Base-by-base conservation (phyloP, 2,113 vertebrate species). In the Cryptoleucopteryx plumbea region DNA sequence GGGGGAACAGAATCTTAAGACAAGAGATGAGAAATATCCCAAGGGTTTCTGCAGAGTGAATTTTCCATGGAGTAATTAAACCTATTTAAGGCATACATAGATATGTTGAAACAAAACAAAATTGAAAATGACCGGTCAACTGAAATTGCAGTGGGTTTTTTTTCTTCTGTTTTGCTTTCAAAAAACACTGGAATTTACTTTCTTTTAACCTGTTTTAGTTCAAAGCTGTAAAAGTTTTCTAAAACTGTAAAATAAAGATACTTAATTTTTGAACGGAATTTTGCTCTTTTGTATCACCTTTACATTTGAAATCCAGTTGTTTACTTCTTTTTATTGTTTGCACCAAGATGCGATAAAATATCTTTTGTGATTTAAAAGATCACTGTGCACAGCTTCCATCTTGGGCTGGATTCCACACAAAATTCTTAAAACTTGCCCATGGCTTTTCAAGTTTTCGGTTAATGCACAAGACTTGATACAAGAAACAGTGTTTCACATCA, bases 241-340 rank as follows among this genome's bases (percentile, higher is more conserved):
- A 91, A 67, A 88, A 36, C 32, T 87, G 81, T 96, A 78, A 70
- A 97, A 96, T 96, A 97, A 96, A 97, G 43, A 86, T 67, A 58
- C 80, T 78, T 89, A 55, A 79, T 81, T 96, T 95, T 96, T 91
- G 52, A 86, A 89, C 32, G 40, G 86, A n/a, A 42, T 74, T 93
- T 74, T 91, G 38, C 36, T 80, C 1, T 55, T 84, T 86, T 82
- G 9, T 74, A 8, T 75, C 27, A n/a, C 31, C 27, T 26, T 73
- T 40, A 26, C 10, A 2, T 42, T 21, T 58, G 45, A 77, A 81
- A 66, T 77, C 40, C 14, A 14, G 11, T 23, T 18, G 9, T 42
- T 58, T 15, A 12, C 8, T 17, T 13, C 23, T 59, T 61, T n/a
- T 45, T 14, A 4, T 58, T 73, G 8, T 90, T 88, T 86, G 19